Evolutionary conservation across 1,140 invertebrate genomes (phyloP).

Genomic region (Galleria mellonella): DNA sequence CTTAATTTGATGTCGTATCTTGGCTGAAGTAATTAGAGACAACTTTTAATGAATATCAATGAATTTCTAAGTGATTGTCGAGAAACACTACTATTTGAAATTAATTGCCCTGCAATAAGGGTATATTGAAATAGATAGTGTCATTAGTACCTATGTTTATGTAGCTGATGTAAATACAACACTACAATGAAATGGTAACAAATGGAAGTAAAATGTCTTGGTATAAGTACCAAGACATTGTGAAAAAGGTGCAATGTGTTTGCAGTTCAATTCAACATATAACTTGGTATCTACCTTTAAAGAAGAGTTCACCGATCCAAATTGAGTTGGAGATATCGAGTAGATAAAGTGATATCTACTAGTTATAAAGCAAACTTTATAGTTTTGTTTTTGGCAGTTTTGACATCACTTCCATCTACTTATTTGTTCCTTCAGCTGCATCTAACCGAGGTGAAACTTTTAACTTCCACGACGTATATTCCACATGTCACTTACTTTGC

Average conservation of each 20-base stretch:
- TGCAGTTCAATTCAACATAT: too few relatives aligned
- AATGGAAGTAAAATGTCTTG: too few relatives aligned
- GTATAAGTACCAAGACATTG: too few relatives aligned
- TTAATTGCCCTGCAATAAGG: conserved; percentile 8
- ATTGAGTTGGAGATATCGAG: conserved; percentile 65
- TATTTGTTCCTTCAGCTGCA: conserved; percentile 68
- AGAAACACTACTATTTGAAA: conserved; percentile 17
- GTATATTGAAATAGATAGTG: neutral
- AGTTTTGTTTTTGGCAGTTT: conserved; percentile 75
- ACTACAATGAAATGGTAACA: too few relatives aligned
- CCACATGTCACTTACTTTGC: conserved; percentile 48
- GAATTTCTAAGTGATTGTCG: conserved; percentile 27
- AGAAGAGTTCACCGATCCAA: conserved; percentile 39
- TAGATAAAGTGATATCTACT: conserved; percentile 67
- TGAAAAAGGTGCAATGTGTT: too few relatives aligned
- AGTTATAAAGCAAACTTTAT: conserved; percentile 72
- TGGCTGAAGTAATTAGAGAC: conserved; percentile 22
- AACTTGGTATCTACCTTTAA: too few relatives aligned
- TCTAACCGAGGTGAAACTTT: conserved; percentile 60
- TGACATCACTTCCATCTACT: conserved; percentile 67
- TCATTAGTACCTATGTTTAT: neutral
- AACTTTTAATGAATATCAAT: conserved; percentile 27
- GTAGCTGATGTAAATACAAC: neutral
- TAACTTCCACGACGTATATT: conserved; percentile 57
- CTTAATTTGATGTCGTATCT: conserved; percentile 28